These are phyloP conservation scores for Brachirus orientalis DNA, from an alignment of 2,113 vertebrate species.

Conservation along the genomic window DNA sequence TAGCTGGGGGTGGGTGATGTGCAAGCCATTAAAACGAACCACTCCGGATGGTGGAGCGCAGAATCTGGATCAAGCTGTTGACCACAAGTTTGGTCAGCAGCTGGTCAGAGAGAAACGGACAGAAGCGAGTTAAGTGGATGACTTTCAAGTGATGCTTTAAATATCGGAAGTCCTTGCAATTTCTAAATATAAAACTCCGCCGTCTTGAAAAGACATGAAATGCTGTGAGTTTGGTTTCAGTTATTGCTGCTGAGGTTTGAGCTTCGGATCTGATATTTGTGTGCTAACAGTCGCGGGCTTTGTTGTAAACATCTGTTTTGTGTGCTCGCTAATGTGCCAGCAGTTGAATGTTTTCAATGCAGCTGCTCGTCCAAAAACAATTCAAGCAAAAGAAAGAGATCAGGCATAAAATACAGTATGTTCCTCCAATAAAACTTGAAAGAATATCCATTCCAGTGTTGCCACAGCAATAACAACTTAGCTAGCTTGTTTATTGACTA, in stretches of 20 bases:
- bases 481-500: background rate
- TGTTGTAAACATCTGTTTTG: slow-evolving; percentile 61
- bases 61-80: slow-evolving; percentile 45
- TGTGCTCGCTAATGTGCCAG: slow-evolving; percentile 24
- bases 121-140: slow-evolving; percentile 22
- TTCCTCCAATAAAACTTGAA: background rate
- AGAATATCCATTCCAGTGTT: background rate
- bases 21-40: slow-evolving; percentile 43
- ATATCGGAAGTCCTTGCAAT: slow-evolving; percentile 5
- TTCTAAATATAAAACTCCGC: slow-evolving; percentile 27
- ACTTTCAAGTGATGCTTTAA: background rate
- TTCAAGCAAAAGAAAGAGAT: background rate
- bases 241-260: slow-evolving; percentile 36
- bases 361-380: background rate
- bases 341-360: slow-evolving; percentile 15
- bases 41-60: slow-evolving; percentile 55
- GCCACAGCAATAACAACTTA: background rate
- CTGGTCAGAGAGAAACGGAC: slow-evolving; percentile 17
- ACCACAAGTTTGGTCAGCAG: slow-evolving; percentile 61
- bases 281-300: slow-evolving; percentile 24
- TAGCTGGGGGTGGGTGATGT: slow-evolving; percentile 17
- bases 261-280: slow-evolving; percentile 21
- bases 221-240: slow-evolving; percentile 20
- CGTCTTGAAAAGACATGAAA: background rate
- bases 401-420: background rate